Conservation (phyloP, 92 coral and sea anemone genomes). For the Palythoa caribaeorum region DNA sequence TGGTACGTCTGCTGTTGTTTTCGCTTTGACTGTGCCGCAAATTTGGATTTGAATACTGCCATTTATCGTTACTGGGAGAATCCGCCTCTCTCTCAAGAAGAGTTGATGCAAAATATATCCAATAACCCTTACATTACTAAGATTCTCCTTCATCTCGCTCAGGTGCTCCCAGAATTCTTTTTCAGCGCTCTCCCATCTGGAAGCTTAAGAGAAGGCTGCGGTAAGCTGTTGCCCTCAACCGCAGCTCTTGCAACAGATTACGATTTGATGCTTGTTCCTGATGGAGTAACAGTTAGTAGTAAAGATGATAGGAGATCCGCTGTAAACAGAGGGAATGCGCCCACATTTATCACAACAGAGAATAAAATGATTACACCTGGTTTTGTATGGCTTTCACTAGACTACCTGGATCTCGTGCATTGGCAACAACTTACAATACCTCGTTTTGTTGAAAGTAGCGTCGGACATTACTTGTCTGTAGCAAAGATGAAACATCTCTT, state of each 20-base stretch:
- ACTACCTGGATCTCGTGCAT: conserved; percentile 7
- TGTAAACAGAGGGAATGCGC: background rate
- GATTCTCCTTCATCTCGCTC: background rate
- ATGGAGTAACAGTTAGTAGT: conserved; percentile 22
- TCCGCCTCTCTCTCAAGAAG: background rate
- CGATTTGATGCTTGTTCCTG: conserved; percentile 18
- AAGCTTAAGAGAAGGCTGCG: too few species aligned
- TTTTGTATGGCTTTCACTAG: conserved; percentile 39
- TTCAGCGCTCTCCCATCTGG: too few species aligned
- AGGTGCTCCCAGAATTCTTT: background rate
- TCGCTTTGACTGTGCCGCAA: conserved; percentile 33
- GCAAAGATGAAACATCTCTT: background rate
- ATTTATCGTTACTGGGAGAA: conserved; percentile 32
- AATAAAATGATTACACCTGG: conserved; percentile 9
- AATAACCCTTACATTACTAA: too few species aligned
- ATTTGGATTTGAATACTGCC: background rate
- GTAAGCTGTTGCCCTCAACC: background rate
- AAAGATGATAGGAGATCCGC: background rate
- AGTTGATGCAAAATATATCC: too few species aligned
- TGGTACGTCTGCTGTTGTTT: background rate
- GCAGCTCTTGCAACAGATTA: conserved; percentile 22
- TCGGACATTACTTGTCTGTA: background rate
- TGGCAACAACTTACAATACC: conserved; percentile 12
- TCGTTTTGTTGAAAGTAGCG: background rate
- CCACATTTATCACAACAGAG: conserved; percentile 13